Percentiles rank a stretch among this genome's conserved stretches.
Conservation (phyloP, 2,113 vertebrate genomes). For the Amphilophus citrinellus region DNA sequence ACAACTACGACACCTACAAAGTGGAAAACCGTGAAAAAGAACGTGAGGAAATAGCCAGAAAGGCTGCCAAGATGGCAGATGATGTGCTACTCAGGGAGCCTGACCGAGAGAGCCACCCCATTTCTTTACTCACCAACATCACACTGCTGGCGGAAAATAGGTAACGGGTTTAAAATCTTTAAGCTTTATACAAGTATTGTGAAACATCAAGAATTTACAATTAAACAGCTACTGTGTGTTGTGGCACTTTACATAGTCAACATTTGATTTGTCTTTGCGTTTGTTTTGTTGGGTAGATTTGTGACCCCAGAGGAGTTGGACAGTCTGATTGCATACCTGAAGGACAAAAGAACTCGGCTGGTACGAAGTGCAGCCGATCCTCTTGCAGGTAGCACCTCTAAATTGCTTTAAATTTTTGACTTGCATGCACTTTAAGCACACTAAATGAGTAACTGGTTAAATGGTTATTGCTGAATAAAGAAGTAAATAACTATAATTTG, state of each 20-base stretch:
- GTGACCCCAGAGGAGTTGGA: slow-evolving; percentile 92
- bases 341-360: slow-evolving; percentile 90
- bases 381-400: slow-evolving; percentile 80
- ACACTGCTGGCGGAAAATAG: slow-evolving; percentile 83
- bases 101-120: slow-evolving; percentile 84
- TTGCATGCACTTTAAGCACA: neutral
- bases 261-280: neutral
- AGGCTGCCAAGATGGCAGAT: slow-evolving; percentile 98
- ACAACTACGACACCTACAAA: slow-evolving; percentile 94
- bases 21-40: slow-evolving; percentile 93
- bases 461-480: neutral
- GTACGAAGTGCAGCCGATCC: slow-evolving; percentile 83
- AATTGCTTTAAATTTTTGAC: neutral
- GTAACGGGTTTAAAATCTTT: slow-evolving; percentile 44
- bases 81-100: slow-evolving; percentile 91
- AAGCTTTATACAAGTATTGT: neutral
- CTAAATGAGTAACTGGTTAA: neutral
- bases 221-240: neutral
- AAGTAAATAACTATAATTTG: neutral
- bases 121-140: slow-evolving; percentile 77
- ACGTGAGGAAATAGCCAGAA: slow-evolving; percentile 91
- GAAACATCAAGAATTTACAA: neutral
- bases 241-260: neutral
- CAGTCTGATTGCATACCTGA: slow-evolving; percentile 90
- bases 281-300: slow-evolving; percentile 77